phyloP scores from a whole-genome alignment of 1,140 invertebrate species.

The Episyrphus balteatus region DNA sequence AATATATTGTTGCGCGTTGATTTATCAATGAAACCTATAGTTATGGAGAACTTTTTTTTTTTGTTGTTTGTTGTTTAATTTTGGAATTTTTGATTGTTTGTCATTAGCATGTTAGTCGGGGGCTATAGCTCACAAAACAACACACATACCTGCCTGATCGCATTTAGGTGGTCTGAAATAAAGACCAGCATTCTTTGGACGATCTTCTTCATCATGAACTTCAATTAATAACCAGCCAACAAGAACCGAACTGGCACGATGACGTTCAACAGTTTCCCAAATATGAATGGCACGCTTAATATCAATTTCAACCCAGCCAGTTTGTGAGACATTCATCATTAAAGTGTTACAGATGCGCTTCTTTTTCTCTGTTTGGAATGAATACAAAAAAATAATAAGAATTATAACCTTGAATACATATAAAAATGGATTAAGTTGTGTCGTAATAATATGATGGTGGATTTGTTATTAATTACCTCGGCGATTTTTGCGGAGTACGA shows the following conservation, averaged over 20 bases:
- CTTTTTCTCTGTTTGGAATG: conserved; percentile 31
- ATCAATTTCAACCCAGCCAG: conserved; percentile 34
- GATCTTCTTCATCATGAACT: conserved; percentile 33
- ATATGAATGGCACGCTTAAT: conserved; percentile 29
- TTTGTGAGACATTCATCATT: conserved; percentile 24
- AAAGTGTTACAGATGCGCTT: conserved; percentile 33
- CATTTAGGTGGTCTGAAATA: conserved; percentile 33
- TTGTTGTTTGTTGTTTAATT: no score
- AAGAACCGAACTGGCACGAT: conserved; percentile 15
- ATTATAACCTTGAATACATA: conserved; percentile 1
- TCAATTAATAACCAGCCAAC: conserved; percentile 29
- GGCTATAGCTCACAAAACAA: conserved; percentile 23
- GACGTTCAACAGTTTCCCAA: conserved; percentile 18
- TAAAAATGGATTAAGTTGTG: background rate
- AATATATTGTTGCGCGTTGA: no score
- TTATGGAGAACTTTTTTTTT: no score
- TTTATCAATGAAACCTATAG: no score
- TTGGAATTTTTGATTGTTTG: no score
- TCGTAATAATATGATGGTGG: background rate
- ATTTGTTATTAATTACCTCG: background rate
- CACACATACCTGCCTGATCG: conserved; percentile 37
- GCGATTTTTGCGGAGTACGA: conserved; percentile 14
- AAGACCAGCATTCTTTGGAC: conserved; percentile 24
- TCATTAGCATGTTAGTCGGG: no score
- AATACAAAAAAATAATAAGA: background rate